Percentiles rank a stretch among this genome's conserved stretches.
phyloP scores from a whole-genome alignment of 1,140 invertebrate genomes.

The Pentalonia nigronervosa region DNA sequence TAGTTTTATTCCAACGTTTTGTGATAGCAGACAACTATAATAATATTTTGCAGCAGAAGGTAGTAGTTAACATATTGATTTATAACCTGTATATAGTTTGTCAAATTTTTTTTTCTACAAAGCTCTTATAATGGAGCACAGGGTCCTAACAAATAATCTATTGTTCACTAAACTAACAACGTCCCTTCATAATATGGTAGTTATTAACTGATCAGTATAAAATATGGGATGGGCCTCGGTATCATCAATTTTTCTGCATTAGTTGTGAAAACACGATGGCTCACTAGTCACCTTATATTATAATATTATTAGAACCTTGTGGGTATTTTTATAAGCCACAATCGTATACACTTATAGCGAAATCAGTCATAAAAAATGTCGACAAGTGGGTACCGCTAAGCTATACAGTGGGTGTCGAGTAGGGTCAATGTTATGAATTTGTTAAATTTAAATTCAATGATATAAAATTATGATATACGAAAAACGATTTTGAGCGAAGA shows the following conservation, averaged over 20 bases:
- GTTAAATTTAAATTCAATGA: no score
- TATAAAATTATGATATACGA: no score
- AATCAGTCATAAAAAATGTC: background rate
- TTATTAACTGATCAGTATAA: background rate
- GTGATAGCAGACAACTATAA: background rate
- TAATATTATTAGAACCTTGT: background rate
- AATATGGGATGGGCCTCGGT: background rate
- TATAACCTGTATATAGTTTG: background rate
- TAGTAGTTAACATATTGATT: background rate
- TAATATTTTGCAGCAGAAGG: background rate
- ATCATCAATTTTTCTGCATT: background rate
- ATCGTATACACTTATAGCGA: background rate
- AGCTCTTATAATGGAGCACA: background rate
- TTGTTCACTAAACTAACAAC: background rate
- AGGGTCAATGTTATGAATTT: no score
- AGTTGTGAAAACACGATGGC: background rate
- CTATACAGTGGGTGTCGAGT: no score
- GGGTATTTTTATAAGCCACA: background rate
- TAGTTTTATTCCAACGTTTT: background rate
- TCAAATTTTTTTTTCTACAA: background rate
- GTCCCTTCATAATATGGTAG: background rate
- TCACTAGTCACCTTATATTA: background rate
- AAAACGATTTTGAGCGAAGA: no score
- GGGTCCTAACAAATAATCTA: background rate
- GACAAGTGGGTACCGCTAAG: no score